These are phyloP conservation scores for Oscheius sp. DNA, from an alignment of 2,888 invertebrate genomes.

Conservation along the genomic window DNA sequence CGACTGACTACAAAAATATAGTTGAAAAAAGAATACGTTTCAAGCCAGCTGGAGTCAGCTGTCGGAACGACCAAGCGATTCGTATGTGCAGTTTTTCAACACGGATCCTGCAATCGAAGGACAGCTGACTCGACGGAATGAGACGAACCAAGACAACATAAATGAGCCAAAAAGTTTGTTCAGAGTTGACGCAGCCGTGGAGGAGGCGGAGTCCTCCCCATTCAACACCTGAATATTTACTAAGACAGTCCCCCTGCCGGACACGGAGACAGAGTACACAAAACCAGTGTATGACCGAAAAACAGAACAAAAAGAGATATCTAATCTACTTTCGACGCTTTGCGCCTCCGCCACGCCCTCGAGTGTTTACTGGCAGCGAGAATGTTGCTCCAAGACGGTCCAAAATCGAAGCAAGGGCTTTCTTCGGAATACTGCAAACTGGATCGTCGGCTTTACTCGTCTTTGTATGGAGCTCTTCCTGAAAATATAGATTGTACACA, in stretches of 20 bases:
- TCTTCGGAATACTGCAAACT: constrained; percentile 50
- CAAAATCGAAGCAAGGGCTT: constrained; percentile 44
- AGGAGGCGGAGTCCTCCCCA: constrained; percentile 3
- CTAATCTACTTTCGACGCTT: background rate
- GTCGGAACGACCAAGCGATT: constrained; percentile 14
- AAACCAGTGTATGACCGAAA: background rate
- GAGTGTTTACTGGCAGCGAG: constrained; percentile 39
- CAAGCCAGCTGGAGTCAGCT: background rate
- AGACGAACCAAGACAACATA: constrained; percentile 10
- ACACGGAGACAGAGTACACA: constrained; percentile 12
- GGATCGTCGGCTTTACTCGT: constrained; percentile 49
- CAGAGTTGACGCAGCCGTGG: background rate
- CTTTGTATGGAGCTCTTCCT: constrained; percentile 56
- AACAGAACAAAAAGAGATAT: background rate
- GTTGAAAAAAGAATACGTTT: background rate
- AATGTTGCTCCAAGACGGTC: constrained; percentile 45
- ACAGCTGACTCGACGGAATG: constrained; percentile 29
- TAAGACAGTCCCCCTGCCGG: constrained; percentile 23
- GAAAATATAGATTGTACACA: constrained; percentile 39
- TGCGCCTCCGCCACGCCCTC: constrained; percentile 11
- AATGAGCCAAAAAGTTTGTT: constrained; percentile 13
- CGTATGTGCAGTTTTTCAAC: constrained; percentile 32
- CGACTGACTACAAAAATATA: too few relatives aligned
- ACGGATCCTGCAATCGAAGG: background rate
- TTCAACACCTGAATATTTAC: constrained; percentile 33